Base-by-base conservation (phyloP, 2,797 vertebrate species). In the Scomberomorus guttatus region DNA sequence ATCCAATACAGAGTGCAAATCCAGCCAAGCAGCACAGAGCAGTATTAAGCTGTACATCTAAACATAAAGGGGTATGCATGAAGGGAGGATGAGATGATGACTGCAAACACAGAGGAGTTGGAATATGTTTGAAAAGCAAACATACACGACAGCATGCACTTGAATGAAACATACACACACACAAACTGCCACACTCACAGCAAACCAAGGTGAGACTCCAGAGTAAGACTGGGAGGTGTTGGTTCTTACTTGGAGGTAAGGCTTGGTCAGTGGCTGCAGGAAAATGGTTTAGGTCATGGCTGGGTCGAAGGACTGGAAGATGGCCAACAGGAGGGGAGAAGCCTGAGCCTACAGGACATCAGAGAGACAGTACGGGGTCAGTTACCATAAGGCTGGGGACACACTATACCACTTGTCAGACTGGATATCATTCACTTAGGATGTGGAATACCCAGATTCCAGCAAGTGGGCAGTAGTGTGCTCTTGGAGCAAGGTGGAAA, bases 211-310 rank as follows among this genome's bases (percentile, higher is more conserved):
- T 79, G 74, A 68, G 66, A 84, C 89, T 91, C 88, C 88, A 92
- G 82, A 91, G 92, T 88, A 92, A 91, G 93, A 90, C 70, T 82
- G 69, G 78, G 75, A 87, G 75, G 66, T 77, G 68, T 25, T 79
- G 77, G 92, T 94, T 95, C 98, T 99, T 99, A 99, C 98, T 99
- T 98, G 97, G 96, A 92, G 98, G 98, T 94, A 99, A 97, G 94
- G 96, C 96, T 92, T 97, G 97, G 93, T 99, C 98, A 90, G 85
- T 91, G 92, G 97, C 97, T 94, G 96, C 97, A 95, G 97, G 97
- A 94, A 97, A 98, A 96, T 98, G 97, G 93, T 97, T 96, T 84
- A 97, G 96, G 86, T 98, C 97, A 94, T 89, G 87, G 90, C 93
- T 90, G 87, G 97, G 94, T 94, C 95, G 96, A 96, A 99, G 94